phyloP scores from a whole-genome alignment of 35 echinoderm and acorn worm species.

The Eucidaris tribuloides region DNA sequence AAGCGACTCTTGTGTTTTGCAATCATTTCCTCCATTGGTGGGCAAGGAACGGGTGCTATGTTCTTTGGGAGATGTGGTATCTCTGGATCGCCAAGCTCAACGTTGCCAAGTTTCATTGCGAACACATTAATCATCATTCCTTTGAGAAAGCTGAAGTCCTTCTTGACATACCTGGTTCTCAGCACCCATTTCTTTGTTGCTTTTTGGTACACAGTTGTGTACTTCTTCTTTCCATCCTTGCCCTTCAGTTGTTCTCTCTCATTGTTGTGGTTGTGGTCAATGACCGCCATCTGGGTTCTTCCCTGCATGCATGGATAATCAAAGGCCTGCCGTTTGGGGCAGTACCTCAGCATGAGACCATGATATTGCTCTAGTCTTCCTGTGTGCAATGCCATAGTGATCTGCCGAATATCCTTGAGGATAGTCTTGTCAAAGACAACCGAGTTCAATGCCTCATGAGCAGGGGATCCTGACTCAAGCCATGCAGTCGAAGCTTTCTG shows the following conservation, averaged over 20 bases:
- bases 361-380: not conserved
- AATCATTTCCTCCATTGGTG: not conserved
- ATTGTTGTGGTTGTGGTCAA: not conserved
- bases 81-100: not conserved
- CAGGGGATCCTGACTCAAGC: constrained; percentile 24
- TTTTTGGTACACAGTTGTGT: not conserved
- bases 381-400: not conserved
- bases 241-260: not conserved
- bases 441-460: not conserved
- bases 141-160: not conserved
- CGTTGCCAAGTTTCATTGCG: not conserved
- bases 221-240: not conserved
- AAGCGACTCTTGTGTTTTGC: not conserved
- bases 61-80: not conserved
- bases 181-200: not conserved
- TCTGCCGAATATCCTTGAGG: not conserved
- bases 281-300: constrained; percentile 9
- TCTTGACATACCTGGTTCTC: not conserved
- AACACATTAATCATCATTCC: not conserved
- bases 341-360: not conserved
- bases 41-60: not conserved
- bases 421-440: constrained; percentile 20
- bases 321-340: not conserved
- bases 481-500: not conserved
- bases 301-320: not conserved